Evolutionary conservation across 2,113 vertebrate species (phyloP).

Genomic region (Lethenteron reissneri): DNA sequence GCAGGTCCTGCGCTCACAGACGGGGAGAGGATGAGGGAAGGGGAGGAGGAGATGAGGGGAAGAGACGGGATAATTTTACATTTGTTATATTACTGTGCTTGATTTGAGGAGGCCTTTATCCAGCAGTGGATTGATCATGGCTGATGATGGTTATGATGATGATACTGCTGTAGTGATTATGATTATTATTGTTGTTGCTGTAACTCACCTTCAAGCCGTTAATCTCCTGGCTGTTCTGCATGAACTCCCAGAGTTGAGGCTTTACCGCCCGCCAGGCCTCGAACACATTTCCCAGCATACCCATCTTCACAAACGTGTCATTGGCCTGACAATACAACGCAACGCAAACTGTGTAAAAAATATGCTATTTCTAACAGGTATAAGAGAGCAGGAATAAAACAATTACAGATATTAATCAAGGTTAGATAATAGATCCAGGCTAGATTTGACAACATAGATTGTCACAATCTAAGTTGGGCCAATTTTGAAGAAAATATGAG

Average conservation of each 20-base stretch:
- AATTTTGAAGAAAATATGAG: not conserved
- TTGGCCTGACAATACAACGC: conserved; percentile 40
- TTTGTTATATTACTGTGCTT: not conserved
- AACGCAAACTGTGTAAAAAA: conserved; percentile 4
- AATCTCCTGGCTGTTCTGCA: conserved; percentile 69
- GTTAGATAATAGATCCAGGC: not conserved
- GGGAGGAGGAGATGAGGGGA: not conserved
- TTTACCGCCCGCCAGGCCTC: conserved; percentile 81
- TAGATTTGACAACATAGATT: not conserved
- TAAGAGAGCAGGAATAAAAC: not conserved
- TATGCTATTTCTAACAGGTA: conserved; percentile 12
- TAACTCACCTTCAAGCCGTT: conserved; percentile 51
- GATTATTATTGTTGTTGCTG: not conserved
- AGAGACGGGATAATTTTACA: not conserved
- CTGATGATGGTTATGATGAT: not conserved
- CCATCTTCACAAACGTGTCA: conserved; percentile 78
- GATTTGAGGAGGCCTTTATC: too few relatives aligned
- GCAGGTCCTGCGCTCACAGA: conserved; percentile 27
- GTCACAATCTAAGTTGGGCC: conserved; percentile 1
- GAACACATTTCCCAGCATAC: conserved; percentile 61
- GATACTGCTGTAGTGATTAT: not conserved
- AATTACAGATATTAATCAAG: not conserved
- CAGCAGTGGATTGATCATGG: not conserved
- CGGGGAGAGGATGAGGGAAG: not conserved
- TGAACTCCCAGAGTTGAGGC: conserved; percentile 63